Percentiles rank a stretch among this genome's conserved stretches.
These are phyloP conservation scores for Heliocidaris erythrogramma DNA, from an alignment of 35 echinoderm and acorn worm genomes.

Conservation along the genomic window DNA sequence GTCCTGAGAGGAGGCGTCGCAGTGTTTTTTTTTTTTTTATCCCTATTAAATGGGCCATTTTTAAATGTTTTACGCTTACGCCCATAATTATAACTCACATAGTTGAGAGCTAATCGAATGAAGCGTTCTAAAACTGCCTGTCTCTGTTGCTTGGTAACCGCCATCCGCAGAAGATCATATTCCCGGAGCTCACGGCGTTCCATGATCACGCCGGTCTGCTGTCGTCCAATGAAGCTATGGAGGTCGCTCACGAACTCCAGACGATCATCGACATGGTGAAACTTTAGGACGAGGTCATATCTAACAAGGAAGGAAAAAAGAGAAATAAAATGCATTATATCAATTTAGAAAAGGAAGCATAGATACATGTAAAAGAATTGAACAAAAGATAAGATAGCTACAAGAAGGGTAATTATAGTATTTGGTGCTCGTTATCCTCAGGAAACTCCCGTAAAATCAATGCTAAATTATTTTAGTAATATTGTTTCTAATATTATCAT, in stretches of 20 bases:
- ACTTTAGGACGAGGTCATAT: slow-evolving; percentile 55
- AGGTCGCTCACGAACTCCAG: slow-evolving; percentile 54
- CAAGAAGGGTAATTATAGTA: no score
- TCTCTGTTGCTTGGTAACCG: slow-evolving; percentile 50
- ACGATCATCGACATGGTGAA: slow-evolving; percentile 44
- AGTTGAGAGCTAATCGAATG: slow-evolving; percentile 49
- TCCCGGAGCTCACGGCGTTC: slow-evolving; percentile 53
- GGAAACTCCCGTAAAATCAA: no score
- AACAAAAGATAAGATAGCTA: no score
- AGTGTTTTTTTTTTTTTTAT: no score
- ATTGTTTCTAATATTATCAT: no score
- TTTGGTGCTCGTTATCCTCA: no score
- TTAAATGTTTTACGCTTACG: no score
- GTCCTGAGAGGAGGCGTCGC: no score
- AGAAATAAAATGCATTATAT: not conserved
- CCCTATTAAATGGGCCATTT: no score
- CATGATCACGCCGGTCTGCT: slow-evolving; percentile 16
- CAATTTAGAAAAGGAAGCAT: no score
- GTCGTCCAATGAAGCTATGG: slow-evolving; percentile 26
- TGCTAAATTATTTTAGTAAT: no score
- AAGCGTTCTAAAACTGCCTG: slow-evolving; percentile 52
- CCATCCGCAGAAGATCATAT: slow-evolving; percentile 40
- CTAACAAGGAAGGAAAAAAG: not conserved
- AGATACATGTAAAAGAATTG: no score
- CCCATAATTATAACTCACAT: not conserved